A percentile compares a stretch with the other conserved stretches of the same genome.
Evolutionary conservation across 1,140 invertebrate genomes (phyloP).

Genomic region (Melanaphis sacchari): DNA sequence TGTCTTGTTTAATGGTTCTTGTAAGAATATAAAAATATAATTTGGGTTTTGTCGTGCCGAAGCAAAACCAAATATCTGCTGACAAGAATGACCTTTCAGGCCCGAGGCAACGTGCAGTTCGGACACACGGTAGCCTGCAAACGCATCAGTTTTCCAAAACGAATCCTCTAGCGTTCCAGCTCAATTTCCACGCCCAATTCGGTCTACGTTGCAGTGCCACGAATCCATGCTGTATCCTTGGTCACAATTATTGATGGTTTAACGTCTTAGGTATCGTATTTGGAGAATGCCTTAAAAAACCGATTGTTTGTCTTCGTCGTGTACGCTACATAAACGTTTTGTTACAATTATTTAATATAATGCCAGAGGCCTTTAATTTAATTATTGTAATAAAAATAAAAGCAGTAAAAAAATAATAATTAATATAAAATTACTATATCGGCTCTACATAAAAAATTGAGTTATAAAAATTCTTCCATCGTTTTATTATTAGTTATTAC

Average conservation of each 20-base stretch:
- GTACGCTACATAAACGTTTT: background rate
- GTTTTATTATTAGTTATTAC: background rate
- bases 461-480: background rate
- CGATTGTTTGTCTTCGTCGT: background rate
- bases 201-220: background rate
- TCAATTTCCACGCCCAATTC: slow-evolving; percentile 43
- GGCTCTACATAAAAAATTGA: too few species aligned
- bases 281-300: background rate
- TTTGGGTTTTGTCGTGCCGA: background rate
- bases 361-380: background rate
- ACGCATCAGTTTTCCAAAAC: slow-evolving; percentile 25
- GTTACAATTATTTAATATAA: background rate
- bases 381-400: background rate
- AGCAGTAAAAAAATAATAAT: background rate
- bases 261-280: background rate
- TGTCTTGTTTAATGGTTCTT: background rate
- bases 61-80: background rate
- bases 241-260: slow-evolving; percentile 50
- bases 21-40: background rate
- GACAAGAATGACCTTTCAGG: background rate
- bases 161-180: slow-evolving; percentile 45
- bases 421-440: too few species aligned
- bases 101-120: background rate
- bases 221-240: slow-evolving; percentile 7
- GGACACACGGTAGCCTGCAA: background rate